Evolutionary conservation across 2,797 vertebrate genomes (phyloP), one percentile per base, ranked within the genome.

Genomic region (Limosa lapponica): DNA sequence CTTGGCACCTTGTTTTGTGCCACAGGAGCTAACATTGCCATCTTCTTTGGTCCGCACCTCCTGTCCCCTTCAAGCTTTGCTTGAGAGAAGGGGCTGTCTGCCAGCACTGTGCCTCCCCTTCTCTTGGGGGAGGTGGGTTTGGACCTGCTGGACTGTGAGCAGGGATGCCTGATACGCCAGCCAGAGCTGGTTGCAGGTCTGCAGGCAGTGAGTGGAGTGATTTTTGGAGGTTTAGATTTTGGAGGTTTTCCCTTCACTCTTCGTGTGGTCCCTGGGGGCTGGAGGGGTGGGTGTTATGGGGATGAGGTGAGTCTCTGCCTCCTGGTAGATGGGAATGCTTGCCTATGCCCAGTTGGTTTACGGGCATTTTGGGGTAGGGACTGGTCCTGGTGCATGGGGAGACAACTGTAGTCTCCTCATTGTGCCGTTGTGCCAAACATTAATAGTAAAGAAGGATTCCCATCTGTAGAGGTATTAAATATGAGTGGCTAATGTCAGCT

Each of bases 1-100:
- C 66, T 25, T 67, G 37, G 24, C 48, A 49, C 20, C 62, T 57
- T 36, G 25, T 15, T 59, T 67, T 54, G 49, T 57, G 27, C 23
- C 20, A 37, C 30, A 41, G 43, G 43, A 62, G n/a, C 25, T 55
- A 16, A 28, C 0, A 0, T 13, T 39, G 28, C 13, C 4, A 2
- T 22, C 49, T n/a, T 41, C 30, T 36, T 59, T 1, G 0, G 24
- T 39, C 49, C 3, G 0, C 13, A 17, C 27, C 20, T 90, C 37
- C 37, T 3, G 1, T 25, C 2, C 0, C 28, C 44, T 70, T 74
- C 51, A 46, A 30, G 55, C 13, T 54, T 78, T 93, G 44, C 44
- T 48, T 48, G 3, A 7, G 37, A 87, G 71, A 25, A 41, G 22
- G 32, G 30, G 4, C n/a, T 0, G 0, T 52, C 14, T 0, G 1